These are phyloP conservation scores for Enteromius unitaeniatus DNA, from an alignment of 2,797 vertebrate species.

Conservation along the genomic window DNA sequence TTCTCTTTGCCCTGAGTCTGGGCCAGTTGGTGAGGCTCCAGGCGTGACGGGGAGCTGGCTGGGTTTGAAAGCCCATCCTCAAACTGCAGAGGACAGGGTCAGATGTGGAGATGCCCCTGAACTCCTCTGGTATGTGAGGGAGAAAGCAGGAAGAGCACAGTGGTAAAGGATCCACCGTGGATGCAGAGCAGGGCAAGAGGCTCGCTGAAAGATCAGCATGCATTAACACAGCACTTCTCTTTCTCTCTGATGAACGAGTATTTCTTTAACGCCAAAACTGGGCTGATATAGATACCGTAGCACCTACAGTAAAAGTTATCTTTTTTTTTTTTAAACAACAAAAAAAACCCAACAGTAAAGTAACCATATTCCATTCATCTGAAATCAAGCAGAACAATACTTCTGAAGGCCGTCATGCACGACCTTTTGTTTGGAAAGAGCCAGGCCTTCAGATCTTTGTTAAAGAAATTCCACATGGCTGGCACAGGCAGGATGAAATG, in stretches of 20 bases:
- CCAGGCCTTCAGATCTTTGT: conserved; percentile 44
- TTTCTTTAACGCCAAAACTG: not conserved
- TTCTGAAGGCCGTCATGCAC: conserved; percentile 29
- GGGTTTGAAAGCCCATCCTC: conserved; percentile 50
- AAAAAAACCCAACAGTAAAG: not conserved
- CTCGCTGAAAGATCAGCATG: not conserved
- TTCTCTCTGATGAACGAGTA: not conserved
- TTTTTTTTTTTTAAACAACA: not conserved
- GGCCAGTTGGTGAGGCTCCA: conserved; percentile 50
- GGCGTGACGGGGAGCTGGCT: conserved; percentile 48
- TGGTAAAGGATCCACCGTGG: conserved; percentile 17
- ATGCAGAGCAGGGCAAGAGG: not conserved
- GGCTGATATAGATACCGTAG: not conserved
- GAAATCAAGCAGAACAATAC: conserved; percentile 51
- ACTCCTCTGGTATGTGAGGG: conserved; percentile 53
- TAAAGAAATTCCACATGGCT: conserved; percentile 49
- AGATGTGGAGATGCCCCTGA: conserved; percentile 55
- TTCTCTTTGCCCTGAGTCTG: conserved; percentile 26
- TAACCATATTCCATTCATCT: conserved; percentile 32
- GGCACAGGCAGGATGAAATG: conserved; percentile 48
- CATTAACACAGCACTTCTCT: not conserved
- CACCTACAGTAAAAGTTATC: not conserved
- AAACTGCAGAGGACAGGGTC: conserved; percentile 50
- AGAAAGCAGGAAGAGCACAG: conserved; percentile 28
- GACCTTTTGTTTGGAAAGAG: conserved; percentile 48